These are phyloP conservation scores for Rutpela maculata DNA, from an alignment of 2,888 invertebrate genomes.

Conservation along the genomic window DNA sequence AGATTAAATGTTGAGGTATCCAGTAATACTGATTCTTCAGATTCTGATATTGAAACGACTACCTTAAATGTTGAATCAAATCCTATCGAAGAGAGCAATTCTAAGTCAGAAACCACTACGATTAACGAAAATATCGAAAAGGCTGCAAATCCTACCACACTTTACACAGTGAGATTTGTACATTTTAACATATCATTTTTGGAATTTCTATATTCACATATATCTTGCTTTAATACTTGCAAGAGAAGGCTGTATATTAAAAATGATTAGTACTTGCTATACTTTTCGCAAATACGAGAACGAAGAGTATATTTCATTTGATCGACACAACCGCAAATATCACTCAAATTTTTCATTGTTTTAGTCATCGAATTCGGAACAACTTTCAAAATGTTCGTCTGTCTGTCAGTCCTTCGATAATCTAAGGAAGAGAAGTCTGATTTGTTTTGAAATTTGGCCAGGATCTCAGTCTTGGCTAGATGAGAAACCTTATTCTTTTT, in stretches of 20 bases:
- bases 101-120: conserved; percentile 13
- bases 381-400: too few relatives aligned
- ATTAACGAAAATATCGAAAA: conserved; percentile 36
- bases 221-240: conserved; percentile 61
- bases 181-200: conserved; percentile 32
- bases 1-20: conserved; percentile 7
- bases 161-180: conserved; percentile 62
- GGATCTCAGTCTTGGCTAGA: too few relatives aligned
- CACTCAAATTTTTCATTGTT: too few relatives aligned
- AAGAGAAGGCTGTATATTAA: conserved; percentile 43
- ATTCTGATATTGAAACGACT: conserved; percentile 9
- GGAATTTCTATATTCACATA: conserved; percentile 20
- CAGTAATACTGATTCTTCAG: not conserved
- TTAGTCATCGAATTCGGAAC: too few relatives aligned
- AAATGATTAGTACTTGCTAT: conserved; percentile 34
- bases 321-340: too few relatives aligned
- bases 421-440: too few relatives aligned
- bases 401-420: too few relatives aligned
- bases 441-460: too few relatives aligned
- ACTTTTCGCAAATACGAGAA: too few relatives aligned
- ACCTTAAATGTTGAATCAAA: conserved; percentile 19
- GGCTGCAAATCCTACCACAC: conserved; percentile 56
- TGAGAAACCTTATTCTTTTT: too few relatives aligned
- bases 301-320: too few relatives aligned
- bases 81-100: not conserved